A percentile compares a stretch with the other conserved stretches of the same genome.
phyloP scores from a whole-genome alignment of 2,888 invertebrate species.

The Cryptocheilus praepositus region DNA sequence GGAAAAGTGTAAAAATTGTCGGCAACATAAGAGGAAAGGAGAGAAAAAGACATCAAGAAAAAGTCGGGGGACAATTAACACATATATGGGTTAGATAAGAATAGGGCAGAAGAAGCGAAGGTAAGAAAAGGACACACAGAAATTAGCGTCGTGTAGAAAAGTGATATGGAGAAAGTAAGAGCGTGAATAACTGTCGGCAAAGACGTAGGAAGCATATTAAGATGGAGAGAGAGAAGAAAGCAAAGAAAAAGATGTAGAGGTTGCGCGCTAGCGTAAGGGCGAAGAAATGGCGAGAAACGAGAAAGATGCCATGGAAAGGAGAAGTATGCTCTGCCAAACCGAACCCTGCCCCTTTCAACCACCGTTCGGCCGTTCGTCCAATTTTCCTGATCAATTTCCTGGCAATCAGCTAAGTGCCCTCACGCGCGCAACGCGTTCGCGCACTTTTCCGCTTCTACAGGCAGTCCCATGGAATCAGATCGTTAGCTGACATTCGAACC shows the following conservation, averaged over 20 bases:
- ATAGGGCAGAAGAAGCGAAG: neutral
- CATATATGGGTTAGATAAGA: no score
- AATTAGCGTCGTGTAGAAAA: no score
- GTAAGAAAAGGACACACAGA: neutral
- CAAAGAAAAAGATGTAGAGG: neutral
- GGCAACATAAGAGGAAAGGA: no score
- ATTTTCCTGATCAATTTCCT: slow-evolving; percentile 44
- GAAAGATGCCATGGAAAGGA: neutral
- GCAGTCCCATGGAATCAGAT: no score
- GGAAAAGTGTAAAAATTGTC: neutral
- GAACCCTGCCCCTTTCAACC: slow-evolving; percentile 10
- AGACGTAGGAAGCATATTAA: no score
- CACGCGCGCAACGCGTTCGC: slow-evolving; percentile 5
- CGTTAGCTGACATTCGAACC: no score
- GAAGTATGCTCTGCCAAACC: slow-evolving; percentile 11
- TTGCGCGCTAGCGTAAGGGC: no score
- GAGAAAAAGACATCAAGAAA: neutral
- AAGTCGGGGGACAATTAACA: neutral
- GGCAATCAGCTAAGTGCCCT: slow-evolving; percentile 44
- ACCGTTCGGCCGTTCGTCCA: slow-evolving; percentile 28
- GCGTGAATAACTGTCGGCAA: neutral
- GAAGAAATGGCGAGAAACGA: neutral
- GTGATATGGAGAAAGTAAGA: neutral
- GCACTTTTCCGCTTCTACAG: neutral
- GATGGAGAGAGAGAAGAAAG: neutral